Base-by-base conservation (phyloP, 1,140 invertebrate species). In the Drosophila sucinea region DNA sequence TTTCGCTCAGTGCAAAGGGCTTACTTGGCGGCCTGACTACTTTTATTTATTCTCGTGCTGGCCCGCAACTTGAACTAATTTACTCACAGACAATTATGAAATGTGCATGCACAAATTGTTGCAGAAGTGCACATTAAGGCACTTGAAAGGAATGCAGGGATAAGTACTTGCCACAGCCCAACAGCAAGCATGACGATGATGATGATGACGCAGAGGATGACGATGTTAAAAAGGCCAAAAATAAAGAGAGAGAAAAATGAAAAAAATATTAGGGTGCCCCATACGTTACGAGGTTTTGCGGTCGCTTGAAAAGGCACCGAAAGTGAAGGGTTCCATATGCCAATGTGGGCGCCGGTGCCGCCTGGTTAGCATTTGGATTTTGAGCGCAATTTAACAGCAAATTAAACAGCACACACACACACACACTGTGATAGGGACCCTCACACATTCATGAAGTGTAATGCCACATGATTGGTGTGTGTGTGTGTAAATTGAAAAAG, bases 351-450 rank as follows among this genome's bases (percentile, higher is more conserved):
- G 17, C 30, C 25, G 73, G n/a, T n/a, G 17, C 30, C 25, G 73
- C 58, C 38, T 73, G 77, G 69, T 51, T 73, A 76, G 73, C 69
- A 68, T 80, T 81, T 80, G 77, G 70, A 74, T 83, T 87, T 89
- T 67, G 65, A 71, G 84, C 80, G 77, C 80, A 89, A 89, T 89
- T 89, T 89, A 89, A 77, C 84, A 89, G 84, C 70, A 89, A 89
- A 89, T 89, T 89, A 89, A 89, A 89, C 68, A 73, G 67, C 77
- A 74, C 54, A 69, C 77, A 58, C 30, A 76, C 44, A 78, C 67
- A 58, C 73, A 35, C 40, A 54, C 63, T 51, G 33, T 8, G 33
- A 35, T 4, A 38, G 35, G 10, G 35, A 70, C 66, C 60, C 65
- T 40, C 27, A 63, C 25, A 38, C 61, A 54, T 32, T 51, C 23